Evolutionary conservation across 1,140 invertebrate genomes (phyloP).

Genomic region (Venturia canescens): DNA sequence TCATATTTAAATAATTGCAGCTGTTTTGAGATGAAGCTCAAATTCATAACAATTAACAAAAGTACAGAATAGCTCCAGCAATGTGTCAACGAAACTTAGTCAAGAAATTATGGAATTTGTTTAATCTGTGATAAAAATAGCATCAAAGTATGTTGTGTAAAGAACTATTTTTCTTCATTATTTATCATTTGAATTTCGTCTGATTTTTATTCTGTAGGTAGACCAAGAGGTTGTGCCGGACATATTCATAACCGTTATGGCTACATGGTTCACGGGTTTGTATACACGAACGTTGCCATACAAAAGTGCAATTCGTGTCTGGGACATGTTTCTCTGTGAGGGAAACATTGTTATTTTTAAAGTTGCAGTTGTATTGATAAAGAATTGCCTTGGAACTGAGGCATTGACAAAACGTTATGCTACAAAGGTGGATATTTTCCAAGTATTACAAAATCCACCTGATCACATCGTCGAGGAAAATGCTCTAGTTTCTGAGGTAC

Average conservation of each 20-base stretch:
- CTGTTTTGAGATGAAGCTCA: no score
- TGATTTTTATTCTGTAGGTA: constrained; percentile 79
- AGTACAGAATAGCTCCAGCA: no score
- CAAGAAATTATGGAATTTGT: no score
- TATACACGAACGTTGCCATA: constrained; percentile 96
- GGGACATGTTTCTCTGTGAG: constrained; percentile 99
- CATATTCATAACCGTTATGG: constrained; percentile 97
- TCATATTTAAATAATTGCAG: no score
- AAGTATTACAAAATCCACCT: constrained; percentile 90
- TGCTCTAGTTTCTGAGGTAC: constrained; percentile 91
- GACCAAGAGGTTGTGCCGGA: constrained; percentile 96
- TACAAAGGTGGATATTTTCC: constrained; percentile 93
- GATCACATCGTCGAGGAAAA: constrained; percentile 90
- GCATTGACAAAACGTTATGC: constrained; percentile 87
- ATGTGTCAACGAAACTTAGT: no score
- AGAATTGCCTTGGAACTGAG: constrained; percentile 85
- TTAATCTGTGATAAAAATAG: no score
- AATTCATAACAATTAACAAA: no score
- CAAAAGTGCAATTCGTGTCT: constrained; percentile 93
- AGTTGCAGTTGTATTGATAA: constrained; percentile 93
- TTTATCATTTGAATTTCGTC: no score
- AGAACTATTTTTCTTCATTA: no score
- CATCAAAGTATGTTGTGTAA: no score
- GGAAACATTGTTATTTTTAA: constrained; percentile 93
- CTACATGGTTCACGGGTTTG: constrained; percentile 99